Evolutionary conservation across 2,888 invertebrate genomes (phyloP).

Genomic region (Zonitis immaculata): DNA sequence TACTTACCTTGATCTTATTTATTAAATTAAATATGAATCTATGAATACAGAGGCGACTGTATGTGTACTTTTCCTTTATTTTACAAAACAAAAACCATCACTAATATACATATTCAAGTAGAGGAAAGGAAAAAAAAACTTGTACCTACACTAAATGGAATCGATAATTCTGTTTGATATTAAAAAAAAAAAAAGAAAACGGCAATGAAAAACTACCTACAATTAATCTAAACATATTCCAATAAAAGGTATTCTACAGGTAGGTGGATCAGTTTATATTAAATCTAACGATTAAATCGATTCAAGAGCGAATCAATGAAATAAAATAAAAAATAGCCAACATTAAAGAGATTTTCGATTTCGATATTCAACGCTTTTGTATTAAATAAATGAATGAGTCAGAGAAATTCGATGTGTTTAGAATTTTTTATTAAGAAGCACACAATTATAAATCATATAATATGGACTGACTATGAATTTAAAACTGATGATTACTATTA

Average conservation of each 20-base stretch:
- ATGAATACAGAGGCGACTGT: background rate
- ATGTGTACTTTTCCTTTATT: background rate
- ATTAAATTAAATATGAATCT: background rate
- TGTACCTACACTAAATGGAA: background rate
- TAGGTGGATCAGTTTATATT: background rate
- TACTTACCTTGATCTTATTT: conserved; percentile 15
- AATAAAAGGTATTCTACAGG: background rate
- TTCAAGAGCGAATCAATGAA: background rate
- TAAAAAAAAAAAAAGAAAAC: background rate
- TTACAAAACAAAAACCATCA: background rate
- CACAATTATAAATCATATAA: too few relatives aligned
- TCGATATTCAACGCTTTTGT: too few relatives aligned
- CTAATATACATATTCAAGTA: too few relatives aligned
- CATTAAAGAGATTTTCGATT: background rate
- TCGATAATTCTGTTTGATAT: background rate
- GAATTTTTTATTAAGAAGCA: too few relatives aligned
- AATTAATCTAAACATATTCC: background rate
- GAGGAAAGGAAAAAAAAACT: too few relatives aligned
- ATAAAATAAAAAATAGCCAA: background rate
- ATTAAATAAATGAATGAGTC: background rate
- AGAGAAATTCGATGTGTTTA: background rate
- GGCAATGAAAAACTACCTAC: conserved; percentile 1
- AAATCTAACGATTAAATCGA: background rate
- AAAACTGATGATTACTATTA: too few relatives aligned
- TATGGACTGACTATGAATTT: too few relatives aligned